Conservation (phyloP, 2,888 invertebrate species). For the Iphiclides podalirius region DNA sequence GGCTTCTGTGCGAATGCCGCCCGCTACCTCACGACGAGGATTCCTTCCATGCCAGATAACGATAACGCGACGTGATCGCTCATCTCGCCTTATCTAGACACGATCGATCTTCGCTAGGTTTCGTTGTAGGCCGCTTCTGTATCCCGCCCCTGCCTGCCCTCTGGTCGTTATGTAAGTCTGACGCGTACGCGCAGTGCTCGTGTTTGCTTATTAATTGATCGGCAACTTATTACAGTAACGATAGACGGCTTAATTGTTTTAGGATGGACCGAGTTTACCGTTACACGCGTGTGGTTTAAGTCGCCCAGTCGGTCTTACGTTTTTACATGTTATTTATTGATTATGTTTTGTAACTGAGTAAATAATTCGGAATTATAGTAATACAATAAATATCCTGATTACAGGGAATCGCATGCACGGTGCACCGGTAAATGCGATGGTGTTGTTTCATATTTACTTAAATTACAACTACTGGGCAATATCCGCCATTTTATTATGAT, state of each 20-base stretch:
- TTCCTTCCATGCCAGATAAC: constrained; percentile 71
- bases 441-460: no score
- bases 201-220: constrained; percentile 20
- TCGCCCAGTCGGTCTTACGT: no score
- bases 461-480: no score
- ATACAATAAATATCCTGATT: no score
- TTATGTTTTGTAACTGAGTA: no score
- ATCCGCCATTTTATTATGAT: no score
- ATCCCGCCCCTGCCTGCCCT: constrained; percentile 25
- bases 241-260: constrained; percentile 10
- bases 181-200: constrained; percentile 10
- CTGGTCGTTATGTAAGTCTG: constrained; percentile 42
- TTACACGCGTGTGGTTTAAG: not conserved
- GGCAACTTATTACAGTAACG: constrained; percentile 16
- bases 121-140: constrained; percentile 40
- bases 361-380: no score
- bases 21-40: constrained; percentile 56
- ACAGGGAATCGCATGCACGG: no score
- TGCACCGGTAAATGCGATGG: no score
- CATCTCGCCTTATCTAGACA: constrained; percentile 68
- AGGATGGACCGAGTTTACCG: constrained; percentile 1
- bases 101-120: constrained; percentile 52
- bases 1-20: constrained; percentile 75
- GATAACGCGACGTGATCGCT: constrained; percentile 68
- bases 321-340: no score